These are phyloP conservation scores for Chelmon rostratus DNA, from an alignment of 2,797 vertebrate genomes.

Conservation along the genomic window DNA sequence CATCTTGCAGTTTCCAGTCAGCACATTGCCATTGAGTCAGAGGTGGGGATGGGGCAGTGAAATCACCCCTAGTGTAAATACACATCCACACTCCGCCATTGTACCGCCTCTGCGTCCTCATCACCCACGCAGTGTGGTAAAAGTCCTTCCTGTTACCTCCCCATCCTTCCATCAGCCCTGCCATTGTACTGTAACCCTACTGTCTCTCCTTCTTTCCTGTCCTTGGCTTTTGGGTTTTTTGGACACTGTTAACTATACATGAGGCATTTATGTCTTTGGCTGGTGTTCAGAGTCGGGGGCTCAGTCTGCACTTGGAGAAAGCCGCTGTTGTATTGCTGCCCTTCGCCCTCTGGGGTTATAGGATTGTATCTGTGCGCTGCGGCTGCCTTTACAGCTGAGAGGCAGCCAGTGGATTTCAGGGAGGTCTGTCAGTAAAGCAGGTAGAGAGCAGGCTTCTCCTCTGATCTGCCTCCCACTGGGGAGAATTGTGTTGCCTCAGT, in stretches of 20 bases:
- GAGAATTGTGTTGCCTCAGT: constrained; percentile 55
- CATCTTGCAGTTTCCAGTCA: constrained; percentile 60
- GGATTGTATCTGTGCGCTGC: constrained; percentile 46
- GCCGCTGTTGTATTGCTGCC: constrained; percentile 63
- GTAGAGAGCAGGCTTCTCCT: constrained; percentile 64
- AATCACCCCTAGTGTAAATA: constrained; percentile 71
- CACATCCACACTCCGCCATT: constrained; percentile 57
- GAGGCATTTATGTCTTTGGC: constrained; percentile 70
- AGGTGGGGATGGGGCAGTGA: constrained; percentile 42
- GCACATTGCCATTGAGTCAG: constrained; percentile 62
- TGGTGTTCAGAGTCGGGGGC: constrained; percentile 49
- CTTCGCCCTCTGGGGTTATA: constrained; percentile 50
- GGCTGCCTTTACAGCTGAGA: constrained; percentile 73
- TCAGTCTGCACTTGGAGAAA: constrained; percentile 67
- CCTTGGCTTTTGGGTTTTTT: constrained; percentile 53
- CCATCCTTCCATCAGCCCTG: constrained; percentile 63
- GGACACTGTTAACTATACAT: constrained; percentile 61
- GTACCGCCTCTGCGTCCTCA: constrained; percentile 58
- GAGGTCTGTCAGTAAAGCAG: constrained; percentile 79
- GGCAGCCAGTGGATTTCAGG: constrained; percentile 71
- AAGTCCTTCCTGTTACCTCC: constrained; percentile 69
- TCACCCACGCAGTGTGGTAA: constrained; percentile 74
- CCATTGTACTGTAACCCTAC: constrained; percentile 69
- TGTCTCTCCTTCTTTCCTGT: constrained; percentile 65
- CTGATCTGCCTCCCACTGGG: constrained; percentile 66